Evolutionary conservation across 2,888 invertebrate species (phyloP).

Genomic region (Stenodema calcarata): DNA sequence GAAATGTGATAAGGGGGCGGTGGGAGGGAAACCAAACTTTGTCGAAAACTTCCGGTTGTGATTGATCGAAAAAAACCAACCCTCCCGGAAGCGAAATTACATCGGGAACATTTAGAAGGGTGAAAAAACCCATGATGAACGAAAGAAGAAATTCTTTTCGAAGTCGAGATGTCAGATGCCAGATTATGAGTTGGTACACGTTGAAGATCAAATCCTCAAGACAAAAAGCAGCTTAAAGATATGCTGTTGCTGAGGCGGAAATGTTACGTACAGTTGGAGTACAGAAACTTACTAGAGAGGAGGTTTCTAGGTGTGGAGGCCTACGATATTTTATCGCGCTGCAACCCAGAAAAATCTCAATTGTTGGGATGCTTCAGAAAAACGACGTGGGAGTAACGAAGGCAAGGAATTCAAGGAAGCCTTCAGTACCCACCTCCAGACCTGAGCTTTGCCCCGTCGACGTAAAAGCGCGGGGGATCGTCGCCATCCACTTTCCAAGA

Average conservation of each 20-base stretch:
- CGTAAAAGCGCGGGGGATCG: no score
- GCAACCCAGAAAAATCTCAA: not conserved
- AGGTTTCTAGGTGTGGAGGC: no score
- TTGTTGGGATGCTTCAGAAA: not conserved
- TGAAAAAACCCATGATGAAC: not conserved
- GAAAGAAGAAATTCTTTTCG: not conserved
- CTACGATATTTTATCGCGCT: not conserved
- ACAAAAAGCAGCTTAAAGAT: no score
- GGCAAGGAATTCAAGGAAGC: not conserved
- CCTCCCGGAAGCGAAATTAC: not conserved
- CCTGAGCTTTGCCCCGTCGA: not conserved
- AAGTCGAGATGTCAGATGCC: not conserved
- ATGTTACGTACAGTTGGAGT: no score
- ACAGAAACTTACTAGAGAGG: no score
- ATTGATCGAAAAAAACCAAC: slow-evolving; percentile 20
- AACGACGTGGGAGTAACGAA: not conserved
- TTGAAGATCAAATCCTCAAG: no score
- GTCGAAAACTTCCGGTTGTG: slow-evolving; percentile 1
- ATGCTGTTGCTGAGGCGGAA: no score
- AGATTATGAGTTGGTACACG: no score
- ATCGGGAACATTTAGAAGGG: not conserved
- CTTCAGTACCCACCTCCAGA: not conserved
- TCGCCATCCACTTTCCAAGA: slow-evolving; percentile 1
- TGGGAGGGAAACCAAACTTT: not conserved
- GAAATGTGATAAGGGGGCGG: not conserved